These are phyloP conservation scores for Eupithecia abbreviata DNA, from an alignment of 2,888 invertebrate genomes.

Conservation along the genomic window DNA sequence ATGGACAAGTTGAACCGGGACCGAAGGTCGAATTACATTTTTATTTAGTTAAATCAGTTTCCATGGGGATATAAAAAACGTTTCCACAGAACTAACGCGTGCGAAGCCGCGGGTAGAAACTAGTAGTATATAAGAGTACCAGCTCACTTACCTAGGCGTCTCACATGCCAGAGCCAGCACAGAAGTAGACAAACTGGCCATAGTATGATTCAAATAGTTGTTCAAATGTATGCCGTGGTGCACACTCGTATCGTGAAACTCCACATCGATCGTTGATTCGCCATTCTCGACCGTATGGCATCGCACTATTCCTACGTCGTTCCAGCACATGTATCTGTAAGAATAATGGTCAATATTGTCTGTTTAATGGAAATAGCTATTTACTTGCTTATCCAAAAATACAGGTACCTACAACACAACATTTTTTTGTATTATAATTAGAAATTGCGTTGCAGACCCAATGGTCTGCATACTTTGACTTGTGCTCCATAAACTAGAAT, in stretches of 20 bases:
- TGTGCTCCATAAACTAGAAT: background rate
- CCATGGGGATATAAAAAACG: too few species aligned
- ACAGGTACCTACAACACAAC: background rate
- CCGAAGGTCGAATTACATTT: too few species aligned
- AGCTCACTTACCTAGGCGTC: conserved; percentile 83
- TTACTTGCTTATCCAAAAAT: background rate
- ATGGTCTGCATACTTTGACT: too few species aligned
- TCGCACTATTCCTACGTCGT: conserved; percentile 94
- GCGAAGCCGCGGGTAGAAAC: background rate
- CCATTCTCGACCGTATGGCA: conserved; percentile 88
- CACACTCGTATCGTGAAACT: conserved; percentile 95
- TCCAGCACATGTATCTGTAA: conserved; percentile 91
- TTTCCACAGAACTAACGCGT: background rate
- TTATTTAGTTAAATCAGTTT: too few species aligned
- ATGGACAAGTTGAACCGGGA: too few species aligned
- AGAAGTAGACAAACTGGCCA: conserved; percentile 93
- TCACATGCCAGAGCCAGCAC: conserved; percentile 91
- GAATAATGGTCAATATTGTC: conserved; percentile 21
- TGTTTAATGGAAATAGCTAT: background rate
- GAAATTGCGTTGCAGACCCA: too few species aligned
- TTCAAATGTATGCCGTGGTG: conserved; percentile 95
- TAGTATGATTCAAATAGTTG: conserved; percentile 92
- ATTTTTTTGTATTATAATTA: too few species aligned
- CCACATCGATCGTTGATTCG: conserved; percentile 94
- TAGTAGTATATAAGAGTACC: background rate